Conservation (phyloP, 1,140 invertebrate species). For the Achatina immaculata region DNA sequence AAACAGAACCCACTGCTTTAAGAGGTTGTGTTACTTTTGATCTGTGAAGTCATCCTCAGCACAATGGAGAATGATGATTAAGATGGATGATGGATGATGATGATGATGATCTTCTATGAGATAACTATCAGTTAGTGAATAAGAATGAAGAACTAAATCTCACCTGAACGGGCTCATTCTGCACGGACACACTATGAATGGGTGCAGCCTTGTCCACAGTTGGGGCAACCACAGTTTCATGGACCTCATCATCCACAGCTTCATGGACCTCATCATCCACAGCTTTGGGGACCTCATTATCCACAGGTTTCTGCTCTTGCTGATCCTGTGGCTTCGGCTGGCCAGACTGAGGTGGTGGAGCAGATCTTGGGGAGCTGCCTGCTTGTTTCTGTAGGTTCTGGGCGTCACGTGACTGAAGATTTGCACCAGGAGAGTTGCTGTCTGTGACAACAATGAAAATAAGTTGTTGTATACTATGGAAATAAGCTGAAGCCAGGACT, state of each 20-base stretch:
- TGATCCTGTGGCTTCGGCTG: conserved; percentile 35
- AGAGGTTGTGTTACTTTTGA: no score
- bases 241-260: no score
- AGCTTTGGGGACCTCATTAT: not conserved
- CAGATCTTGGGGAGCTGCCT: conserved; percentile 20
- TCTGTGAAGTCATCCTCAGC: no score
- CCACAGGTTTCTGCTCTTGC: not conserved
- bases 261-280: no score
- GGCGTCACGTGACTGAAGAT: not conserved
- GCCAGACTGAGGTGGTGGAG: not conserved
- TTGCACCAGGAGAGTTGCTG: not conserved
- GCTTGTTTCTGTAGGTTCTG: conserved; percentile 35
- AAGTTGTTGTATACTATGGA: no score
- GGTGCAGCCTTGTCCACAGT: not conserved
- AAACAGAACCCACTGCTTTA: no score
- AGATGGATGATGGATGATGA: no score
- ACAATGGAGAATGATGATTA: no score
- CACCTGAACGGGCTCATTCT: conserved; percentile 36
- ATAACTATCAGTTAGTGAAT: no score
- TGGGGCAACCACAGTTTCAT: not conserved
- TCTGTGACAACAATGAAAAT: not conserved
- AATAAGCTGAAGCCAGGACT: no score
- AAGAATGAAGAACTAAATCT: no score
- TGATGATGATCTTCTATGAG: no score
- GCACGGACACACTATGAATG: conserved; percentile 26